A percentile compares a stretch with the other conserved stretches of the same genome.
These are phyloP conservation scores for Lagopus muta DNA, from an alignment of 2,113 vertebrate species.

Conservation along the genomic window DNA sequence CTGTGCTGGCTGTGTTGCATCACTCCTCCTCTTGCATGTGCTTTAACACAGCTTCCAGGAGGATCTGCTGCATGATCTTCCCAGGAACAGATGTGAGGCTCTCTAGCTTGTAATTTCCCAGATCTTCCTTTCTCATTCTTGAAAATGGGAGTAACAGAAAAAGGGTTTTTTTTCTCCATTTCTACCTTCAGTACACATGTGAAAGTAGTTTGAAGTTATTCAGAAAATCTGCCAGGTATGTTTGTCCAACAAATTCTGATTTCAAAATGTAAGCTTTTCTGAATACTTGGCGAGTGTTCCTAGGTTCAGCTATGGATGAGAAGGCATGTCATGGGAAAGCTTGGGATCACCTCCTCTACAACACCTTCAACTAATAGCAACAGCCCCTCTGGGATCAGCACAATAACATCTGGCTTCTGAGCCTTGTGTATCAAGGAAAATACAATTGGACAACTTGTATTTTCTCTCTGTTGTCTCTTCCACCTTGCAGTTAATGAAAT, in stretches of 20 bases:
- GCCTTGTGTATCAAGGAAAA: not conserved
- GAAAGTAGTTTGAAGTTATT: not conserved
- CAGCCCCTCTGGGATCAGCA: not conserved
- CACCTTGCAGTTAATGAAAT: not conserved
- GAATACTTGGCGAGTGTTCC: accelerated
- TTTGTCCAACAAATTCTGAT: not conserved
- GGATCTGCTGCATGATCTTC: too few relatives aligned
- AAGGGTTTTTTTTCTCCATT: not conserved
- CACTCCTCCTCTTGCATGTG: too few relatives aligned
- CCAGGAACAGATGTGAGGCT: too few relatives aligned
- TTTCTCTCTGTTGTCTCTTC: not conserved
- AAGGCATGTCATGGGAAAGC: accelerated
- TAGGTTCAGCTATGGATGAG: not conserved
- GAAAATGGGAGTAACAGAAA: not conserved
- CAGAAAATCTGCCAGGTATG: not conserved
- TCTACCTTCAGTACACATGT: not conserved
- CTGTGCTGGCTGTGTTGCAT: too few relatives aligned
- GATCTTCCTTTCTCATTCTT: too few relatives aligned
- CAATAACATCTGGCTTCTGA: not conserved
- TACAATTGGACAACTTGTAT: not conserved
- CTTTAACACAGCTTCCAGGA: too few relatives aligned
- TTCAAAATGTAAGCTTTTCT: not conserved
- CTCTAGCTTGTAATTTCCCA: too few relatives aligned
- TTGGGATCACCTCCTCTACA: not conserved
- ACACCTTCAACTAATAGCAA: too few relatives aligned